Evolutionary conservation across 2,113 vertebrate species (phyloP).

Genomic region (Xyliphius kryptos): DNA sequence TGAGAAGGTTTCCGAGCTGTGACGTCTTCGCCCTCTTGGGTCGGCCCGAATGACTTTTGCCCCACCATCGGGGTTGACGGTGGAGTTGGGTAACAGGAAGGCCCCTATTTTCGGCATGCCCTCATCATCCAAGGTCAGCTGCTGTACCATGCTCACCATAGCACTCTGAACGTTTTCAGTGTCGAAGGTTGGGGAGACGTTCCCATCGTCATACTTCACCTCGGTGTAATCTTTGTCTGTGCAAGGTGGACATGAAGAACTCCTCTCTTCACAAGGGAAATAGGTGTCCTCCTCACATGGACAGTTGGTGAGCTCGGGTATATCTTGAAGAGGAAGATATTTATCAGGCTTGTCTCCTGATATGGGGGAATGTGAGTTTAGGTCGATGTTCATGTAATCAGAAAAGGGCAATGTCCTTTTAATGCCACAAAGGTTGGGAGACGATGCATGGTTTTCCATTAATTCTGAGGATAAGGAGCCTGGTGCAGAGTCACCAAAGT

Average conservation of each 20-base stretch:
- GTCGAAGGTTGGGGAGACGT: slow-evolving; percentile 62
- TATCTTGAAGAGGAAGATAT: slow-evolving; percentile 58
- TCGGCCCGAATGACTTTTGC: slow-evolving; percentile 93
- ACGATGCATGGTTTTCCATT: slow-evolving; percentile 58
- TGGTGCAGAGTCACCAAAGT: slow-evolving; percentile 65
- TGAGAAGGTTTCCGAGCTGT: slow-evolving; percentile 95
- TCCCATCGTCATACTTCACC: slow-evolving; percentile 74
- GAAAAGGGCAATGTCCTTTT: slow-evolving; percentile 67
- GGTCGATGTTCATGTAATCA: slow-evolving; percentile 82
- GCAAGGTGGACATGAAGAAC: slow-evolving; percentile 46
- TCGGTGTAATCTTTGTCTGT: slow-evolving; percentile 74
- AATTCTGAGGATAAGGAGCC: slow-evolving; percentile 54
- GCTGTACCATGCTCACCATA: slow-evolving; percentile 70
- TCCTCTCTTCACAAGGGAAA: slow-evolving; percentile 35
- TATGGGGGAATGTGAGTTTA: slow-evolving; percentile 56
- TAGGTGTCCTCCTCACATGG: slow-evolving; percentile 39
- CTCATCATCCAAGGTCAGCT: slow-evolving; percentile 72
- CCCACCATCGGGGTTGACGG: slow-evolving; percentile 78
- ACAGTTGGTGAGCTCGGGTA: slow-evolving; percentile 58
- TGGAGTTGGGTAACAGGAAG: slow-evolving; percentile 66
- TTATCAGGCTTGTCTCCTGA: slow-evolving; percentile 47
- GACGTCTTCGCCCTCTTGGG: slow-evolving; percentile 86
- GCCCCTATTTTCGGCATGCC: slow-evolving; percentile 63
- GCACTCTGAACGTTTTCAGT: slow-evolving; percentile 62
- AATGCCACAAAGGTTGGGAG: slow-evolving; percentile 64